Conservation (phyloP, 64 coral and sea anemone species). For the Actinia equina region DNA sequence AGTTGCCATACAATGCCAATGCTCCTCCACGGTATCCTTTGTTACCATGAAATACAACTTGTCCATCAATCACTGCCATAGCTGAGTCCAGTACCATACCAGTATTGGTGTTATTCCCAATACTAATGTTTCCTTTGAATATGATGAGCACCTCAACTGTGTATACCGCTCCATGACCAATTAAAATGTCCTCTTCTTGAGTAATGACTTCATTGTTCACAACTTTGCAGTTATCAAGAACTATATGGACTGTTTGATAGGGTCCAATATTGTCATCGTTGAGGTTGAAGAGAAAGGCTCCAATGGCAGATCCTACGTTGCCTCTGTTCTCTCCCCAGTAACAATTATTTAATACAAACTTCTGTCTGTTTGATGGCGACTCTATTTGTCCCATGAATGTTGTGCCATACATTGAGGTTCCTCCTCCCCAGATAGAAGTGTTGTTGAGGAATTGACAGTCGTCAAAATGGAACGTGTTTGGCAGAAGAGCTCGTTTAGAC, state of each 20-base stretch:
- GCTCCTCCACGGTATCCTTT: conserved; percentile 84
- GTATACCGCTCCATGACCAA: conserved; percentile 80
- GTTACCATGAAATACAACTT: conserved; percentile 63
- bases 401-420: conserved; percentile 53
- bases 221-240: conserved; percentile 38
- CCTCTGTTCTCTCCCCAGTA: conserved; percentile 54
- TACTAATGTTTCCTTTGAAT: conserved; percentile 50
- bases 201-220: conserved; percentile 44
- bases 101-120: conserved; percentile 77
- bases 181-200: conserved; percentile 40
- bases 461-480: conserved; percentile 11
- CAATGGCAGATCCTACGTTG: conserved; percentile 70
- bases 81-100: conserved; percentile 72
- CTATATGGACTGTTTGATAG: conserved; percentile 46
- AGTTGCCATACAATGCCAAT: conserved; percentile 86
- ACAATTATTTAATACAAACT: conserved; percentile 56
- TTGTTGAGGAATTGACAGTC: conserved; percentile 52
- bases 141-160: too few relatives aligned
- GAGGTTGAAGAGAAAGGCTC: conserved; percentile 59
- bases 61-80: conserved; percentile 61
- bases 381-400: conserved; percentile 42
- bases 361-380: not conserved
- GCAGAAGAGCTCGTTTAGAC: not conserved
- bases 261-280: conserved; percentile 78
- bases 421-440: conserved; percentile 55